phyloP scores from a whole-genome alignment of 2,888 invertebrate genomes.

The Zeuzera pyrina region DNA sequence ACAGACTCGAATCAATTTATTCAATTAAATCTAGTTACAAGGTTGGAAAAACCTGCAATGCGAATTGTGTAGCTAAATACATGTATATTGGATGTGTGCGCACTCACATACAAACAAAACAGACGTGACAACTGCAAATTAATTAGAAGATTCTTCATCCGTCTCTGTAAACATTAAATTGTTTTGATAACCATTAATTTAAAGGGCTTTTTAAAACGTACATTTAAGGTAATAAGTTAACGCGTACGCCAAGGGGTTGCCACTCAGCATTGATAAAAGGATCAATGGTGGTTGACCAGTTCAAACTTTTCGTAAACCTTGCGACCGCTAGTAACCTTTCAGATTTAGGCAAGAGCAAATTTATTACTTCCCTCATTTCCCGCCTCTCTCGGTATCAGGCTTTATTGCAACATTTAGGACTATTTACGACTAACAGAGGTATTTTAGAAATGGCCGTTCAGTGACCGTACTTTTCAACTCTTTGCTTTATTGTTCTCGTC shows the following conservation, averaged over 20 bases:
- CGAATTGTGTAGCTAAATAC: too few species aligned
- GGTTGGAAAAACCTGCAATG: too few species aligned
- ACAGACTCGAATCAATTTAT: too few species aligned
- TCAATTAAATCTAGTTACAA: too few species aligned
- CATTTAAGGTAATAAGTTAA: too few species aligned
- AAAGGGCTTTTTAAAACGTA: too few species aligned
- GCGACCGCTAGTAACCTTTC: constrained; percentile 1
- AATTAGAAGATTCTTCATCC: too few species aligned
- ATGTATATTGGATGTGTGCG: too few species aligned
- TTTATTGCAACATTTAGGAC: constrained; percentile 19
- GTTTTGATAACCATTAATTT: too few species aligned
- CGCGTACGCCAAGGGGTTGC: background rate
- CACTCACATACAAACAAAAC: too few species aligned
- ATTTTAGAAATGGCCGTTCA: constrained; percentile 14
- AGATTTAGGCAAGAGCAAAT: constrained; percentile 9
- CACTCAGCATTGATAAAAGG: constrained; percentile 4
- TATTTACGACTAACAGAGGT: constrained; percentile 17
- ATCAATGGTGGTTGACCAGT: constrained; percentile 1
- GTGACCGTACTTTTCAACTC: constrained; percentile 2
- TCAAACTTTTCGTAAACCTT: constrained; percentile 1
- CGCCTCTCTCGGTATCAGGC: constrained; percentile 5
- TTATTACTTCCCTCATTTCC: constrained; percentile 17
- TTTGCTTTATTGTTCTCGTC: background rate
- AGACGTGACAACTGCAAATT: too few species aligned
- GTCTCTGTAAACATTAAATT: too few species aligned